phyloP scores from a whole-genome alignment of 2,113 vertebrate genomes.

The Elaphurus davidianus region DNA sequence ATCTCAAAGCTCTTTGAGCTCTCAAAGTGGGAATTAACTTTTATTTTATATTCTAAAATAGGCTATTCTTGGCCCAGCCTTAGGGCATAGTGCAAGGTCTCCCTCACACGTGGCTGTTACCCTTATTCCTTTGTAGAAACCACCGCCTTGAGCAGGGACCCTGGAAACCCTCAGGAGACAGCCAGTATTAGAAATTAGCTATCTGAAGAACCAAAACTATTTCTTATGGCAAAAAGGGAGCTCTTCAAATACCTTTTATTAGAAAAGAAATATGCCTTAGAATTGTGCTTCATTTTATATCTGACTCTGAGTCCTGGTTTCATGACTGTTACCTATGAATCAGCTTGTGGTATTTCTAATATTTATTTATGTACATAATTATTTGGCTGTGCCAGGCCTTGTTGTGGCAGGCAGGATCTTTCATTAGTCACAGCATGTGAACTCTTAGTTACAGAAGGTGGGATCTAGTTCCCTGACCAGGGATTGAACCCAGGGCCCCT shows the following conservation, averaged over 20 bases:
- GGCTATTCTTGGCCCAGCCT: neutral
- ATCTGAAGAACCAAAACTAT: neutral
- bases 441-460: neutral
- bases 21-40: neutral
- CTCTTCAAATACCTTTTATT: neutral
- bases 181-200: neutral
- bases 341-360: neutral
- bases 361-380: neutral
- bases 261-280: neutral
- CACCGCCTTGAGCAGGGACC: neutral
- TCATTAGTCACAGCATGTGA: neutral
- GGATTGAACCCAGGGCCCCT: neutral
- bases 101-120: neutral
- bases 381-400: neutral
- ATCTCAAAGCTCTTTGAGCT: neutral
- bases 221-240: neutral
- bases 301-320: neutral
- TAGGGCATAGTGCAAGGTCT: neutral
- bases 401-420: neutral
- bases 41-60: neutral
- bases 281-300: neutral
- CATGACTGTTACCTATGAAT: neutral
- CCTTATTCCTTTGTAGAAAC: neutral
- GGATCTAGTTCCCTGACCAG: neutral
- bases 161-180: neutral